Conservation (phyloP, 2,888 invertebrate genomes). For the Polylopha cassiicola region DNA sequence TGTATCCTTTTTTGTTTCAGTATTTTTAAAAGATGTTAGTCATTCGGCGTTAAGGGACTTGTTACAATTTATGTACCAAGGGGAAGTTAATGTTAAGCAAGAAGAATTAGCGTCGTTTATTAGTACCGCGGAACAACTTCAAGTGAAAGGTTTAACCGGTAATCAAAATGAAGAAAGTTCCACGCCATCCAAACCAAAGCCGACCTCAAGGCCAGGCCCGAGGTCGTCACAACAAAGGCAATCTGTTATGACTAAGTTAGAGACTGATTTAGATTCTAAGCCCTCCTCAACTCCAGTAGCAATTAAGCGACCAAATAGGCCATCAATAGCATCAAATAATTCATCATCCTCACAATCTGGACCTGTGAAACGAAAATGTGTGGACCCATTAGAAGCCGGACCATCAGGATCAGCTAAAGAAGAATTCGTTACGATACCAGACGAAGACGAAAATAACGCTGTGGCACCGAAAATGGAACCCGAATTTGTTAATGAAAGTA, state of each 20-base stretch:
- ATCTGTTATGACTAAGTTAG: constrained; percentile 80
- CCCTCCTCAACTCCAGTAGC: constrained; percentile 79
- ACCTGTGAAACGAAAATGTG: constrained; percentile 75
- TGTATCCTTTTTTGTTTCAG: constrained; percentile 59
- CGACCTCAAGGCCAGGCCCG: constrained; percentile 79
- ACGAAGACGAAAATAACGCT: constrained; percentile 74
- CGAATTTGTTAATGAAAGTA: constrained; percentile 79
- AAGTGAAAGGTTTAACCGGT: constrained; percentile 83
- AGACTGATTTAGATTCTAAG: constrained; percentile 80
- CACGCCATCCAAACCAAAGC: constrained; percentile 77
- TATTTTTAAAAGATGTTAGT: constrained; percentile 84
- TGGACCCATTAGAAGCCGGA: constrained; percentile 79
- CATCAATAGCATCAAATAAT: constrained; percentile 79
- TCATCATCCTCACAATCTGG: constrained; percentile 77
- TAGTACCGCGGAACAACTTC: constrained; percentile 83
- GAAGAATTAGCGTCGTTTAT: constrained; percentile 84
- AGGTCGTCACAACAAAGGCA: constrained; percentile 80
- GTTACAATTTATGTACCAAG: constrained; percentile 84
- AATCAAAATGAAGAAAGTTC: constrained; percentile 79
- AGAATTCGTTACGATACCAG: constrained; percentile 73
- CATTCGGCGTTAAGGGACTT: constrained; percentile 82
- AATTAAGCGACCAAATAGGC: constrained; percentile 81
- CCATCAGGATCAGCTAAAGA: constrained; percentile 76
- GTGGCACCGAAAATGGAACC: constrained; percentile 83
- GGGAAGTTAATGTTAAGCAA: constrained; percentile 84